Evolutionary conservation across 2,797 vertebrate genomes (phyloP), one percentile per base, ranked within the genome.

Genomic region (Diplodus sargus): DNA sequence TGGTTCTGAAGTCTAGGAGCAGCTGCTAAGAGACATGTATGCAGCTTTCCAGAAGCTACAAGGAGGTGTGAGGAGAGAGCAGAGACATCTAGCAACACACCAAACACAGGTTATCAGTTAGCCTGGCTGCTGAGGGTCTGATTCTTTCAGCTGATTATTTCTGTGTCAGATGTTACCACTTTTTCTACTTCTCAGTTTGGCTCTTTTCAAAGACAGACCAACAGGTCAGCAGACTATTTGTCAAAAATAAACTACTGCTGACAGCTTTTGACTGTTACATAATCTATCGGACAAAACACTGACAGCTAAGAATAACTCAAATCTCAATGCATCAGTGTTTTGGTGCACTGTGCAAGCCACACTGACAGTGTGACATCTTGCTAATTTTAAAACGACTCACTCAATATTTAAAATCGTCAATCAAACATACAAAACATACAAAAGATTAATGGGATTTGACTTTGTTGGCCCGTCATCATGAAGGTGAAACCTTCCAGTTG

Each of bases 191-290:
- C 30, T 52, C 20, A 9, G 22, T 61, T 30, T 58, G 53, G 39
- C 45, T 83, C 52, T 48, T 59, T 61, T 45, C 25, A 71, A 57
- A 78, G 43, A 48, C 18, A 23, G 45, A 62, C 8, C 3, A 78
- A 69, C 70, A 72, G 75, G 70, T 70, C 80, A 65, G 61, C 52
- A 53, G 42, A 20, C 17, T 42, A 48, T 84, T 78, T 78, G 58
- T 78, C 79, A 73, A 74, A 79, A 54, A 60, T 43, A 71, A 79
- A 76, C 23, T 14, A 39, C 76, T 28, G 43, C 54, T 72, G 74
- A 69, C 83, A 84, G 78, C 42, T 68, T 58, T 25, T 58, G 22
- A 53, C 53, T 74, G 17, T 72, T 65, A 71, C 65, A 84, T 17
- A 82, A 63, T 61, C 39, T 42, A 51, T 25, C 62, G 30, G 30